Base-by-base conservation (phyloP, 2,888 invertebrate genomes). In the Eledona agricola region DNA sequence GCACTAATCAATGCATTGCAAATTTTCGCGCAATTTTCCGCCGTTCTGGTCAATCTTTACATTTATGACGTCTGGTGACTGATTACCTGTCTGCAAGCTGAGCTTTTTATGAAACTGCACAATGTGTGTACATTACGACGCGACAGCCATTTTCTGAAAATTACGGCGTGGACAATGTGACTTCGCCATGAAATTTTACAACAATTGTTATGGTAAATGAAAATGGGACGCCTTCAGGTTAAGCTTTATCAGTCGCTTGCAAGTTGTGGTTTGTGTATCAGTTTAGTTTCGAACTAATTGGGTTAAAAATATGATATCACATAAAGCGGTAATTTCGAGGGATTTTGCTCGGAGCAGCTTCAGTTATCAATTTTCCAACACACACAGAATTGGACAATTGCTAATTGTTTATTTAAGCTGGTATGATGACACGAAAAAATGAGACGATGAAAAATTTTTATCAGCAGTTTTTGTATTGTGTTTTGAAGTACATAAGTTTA, bases 271-370 rank as follows among this genome's bases (percentile, higher is more conserved):
- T 17, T 17, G 40, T 17, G 42, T 31, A 43, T 31, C 42, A 12
- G 42, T 42, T 19, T 31, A 20, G 42, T 42, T 42, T 29, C 9
- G 23, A 43, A 32, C 32, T 43, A 43, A 31, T 22, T 17, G 7
- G 28, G 20, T 22, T 43, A 43, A 43, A 43, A 43, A 43, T 42
- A 43, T 23, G n/a, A 13, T 29, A 31, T 31, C 10, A 26, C 22
- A 19, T 28, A 28, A 40, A 15, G 4, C 17, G 15, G 13, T 15
- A 25, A 38, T 2, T 9, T 13, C 12, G 9, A 5, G 19, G 3
- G 37, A 20, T 9, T 22, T 22, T 22, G 22, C 2, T 12, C 13
- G 11, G 16, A 23, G 5, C 12, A 3, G 9, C n/a, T 35, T 23
- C 35, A 11, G 17, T 35, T 31, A 17, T 16, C 17, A 31, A 16